Base-by-base conservation (phyloP, 2,113 vertebrate genomes). In the Zootoca vivipara region DNA sequence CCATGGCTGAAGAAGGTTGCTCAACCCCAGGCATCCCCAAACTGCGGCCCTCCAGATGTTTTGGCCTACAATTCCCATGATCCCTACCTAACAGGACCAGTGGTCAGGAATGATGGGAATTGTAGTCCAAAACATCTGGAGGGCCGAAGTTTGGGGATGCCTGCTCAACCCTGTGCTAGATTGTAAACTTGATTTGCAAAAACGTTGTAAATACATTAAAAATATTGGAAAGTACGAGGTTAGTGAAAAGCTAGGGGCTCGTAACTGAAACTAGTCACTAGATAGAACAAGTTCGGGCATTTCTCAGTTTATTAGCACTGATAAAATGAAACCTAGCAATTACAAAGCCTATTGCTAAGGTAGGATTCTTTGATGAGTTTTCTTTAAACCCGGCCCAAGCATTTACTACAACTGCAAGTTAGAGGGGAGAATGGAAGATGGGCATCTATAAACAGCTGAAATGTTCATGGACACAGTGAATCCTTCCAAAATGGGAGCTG, bases 241-340 rank as follows among this genome's bases (percentile, higher is more conserved):
- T 87, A 84, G 42, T 67, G 64, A 58, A 79, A 46, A 82, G 38
- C 56, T 56, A 85, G 40, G 58, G 16, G 16, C 62, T 12, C 5
- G n/a, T 46, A 64, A 85, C 9, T 64, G 69, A 33, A 74, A 64
- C 7, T 26, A 85, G n/a, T 52, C 67, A 80, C 16, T 67, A 35
- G 58, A 74, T 67, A 35, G 58, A 74, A 81, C 58, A 52, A 46
- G 70, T 74, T 83, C 30, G 58, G 77, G n/a, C 38, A 35, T 81
- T 81, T 89, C 28, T 65, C 30, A 26, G 2, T 81, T 85, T 89
- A 85, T 85, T 89, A 73, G n/a, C 58, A 42, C 38, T 78, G 18
- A 85, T 75, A 65, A 89, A 74, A 85, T 42, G 35, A 74, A 85
- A 74, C 38, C 42, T 80, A 81, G 33, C 8, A 42, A 64, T 75